phyloP scores from a whole-genome alignment of 2,113 vertebrate genomes.

The Oryzias melastigma region DNA sequence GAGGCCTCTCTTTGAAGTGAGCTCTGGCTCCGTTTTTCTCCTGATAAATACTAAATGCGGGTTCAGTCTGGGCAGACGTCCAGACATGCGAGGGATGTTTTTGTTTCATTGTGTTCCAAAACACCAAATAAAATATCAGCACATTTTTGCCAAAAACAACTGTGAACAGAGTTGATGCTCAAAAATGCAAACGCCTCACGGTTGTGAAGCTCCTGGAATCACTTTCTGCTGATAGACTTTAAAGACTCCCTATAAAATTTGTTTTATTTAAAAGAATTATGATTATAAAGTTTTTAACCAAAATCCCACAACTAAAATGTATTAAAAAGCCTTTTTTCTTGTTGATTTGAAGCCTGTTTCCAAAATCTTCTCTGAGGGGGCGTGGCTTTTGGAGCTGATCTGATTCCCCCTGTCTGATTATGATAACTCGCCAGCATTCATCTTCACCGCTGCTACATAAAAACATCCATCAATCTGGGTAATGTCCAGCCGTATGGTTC shows the following conservation, averaged over 20 bases:
- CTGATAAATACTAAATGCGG: constrained; percentile 65
- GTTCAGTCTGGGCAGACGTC: constrained; percentile 50
- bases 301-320: too few relatives aligned
- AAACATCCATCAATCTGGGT: too few relatives aligned
- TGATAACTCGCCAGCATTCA: too few relatives aligned
- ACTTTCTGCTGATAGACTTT: neutral
- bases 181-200: neutral
- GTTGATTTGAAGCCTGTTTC: too few relatives aligned
- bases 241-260: neutral
- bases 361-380: too few relatives aligned
- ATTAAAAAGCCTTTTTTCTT: too few relatives aligned
- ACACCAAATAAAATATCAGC: constrained; percentile 32
- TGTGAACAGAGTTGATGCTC: constrained; percentile 28
- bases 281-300: too few relatives aligned
- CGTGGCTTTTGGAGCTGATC: too few relatives aligned
- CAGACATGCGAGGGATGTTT: constrained; percentile 46
- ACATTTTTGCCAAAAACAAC: constrained; percentile 33
- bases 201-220: neutral
- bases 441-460: too few relatives aligned
- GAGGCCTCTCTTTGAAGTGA: constrained; percentile 61
- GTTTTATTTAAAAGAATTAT: neutral
- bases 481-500: too few relatives aligned
- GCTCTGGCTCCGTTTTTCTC: constrained; percentile 49
- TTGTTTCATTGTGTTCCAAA: constrained; percentile 41
- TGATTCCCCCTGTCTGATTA: too few relatives aligned